Evolutionary conservation across 2,113 vertebrate genomes (phyloP), one percentile per base, ranked within the genome.

Genomic region (Nerophis lumbriciformis): DNA sequence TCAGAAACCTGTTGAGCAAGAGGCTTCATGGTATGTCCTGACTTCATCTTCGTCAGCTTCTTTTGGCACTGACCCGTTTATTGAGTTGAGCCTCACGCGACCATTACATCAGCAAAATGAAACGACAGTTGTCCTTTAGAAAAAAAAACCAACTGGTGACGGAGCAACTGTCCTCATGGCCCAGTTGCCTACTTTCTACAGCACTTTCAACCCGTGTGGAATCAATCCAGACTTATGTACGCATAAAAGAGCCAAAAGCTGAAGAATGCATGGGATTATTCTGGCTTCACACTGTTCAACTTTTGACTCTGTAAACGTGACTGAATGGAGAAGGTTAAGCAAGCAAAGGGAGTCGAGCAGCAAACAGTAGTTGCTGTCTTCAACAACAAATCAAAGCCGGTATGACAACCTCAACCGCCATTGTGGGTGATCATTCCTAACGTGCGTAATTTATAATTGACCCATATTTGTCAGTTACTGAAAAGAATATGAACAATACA

Each of bases 321-420:
- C 53, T 59, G 60, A 73, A 73, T 68, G 28, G 28, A 28, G 8
- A 45, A 74, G 71, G 57, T 79, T 61, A 65, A n/a, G 63, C 64
- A 65, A n/a, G 63, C 65, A 71, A 76, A 82, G 69, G 70, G 37
- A 39, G 15, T 38, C 10, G 8, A 50, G 45, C 28, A 36, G 49
- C 64, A 35, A 11, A 53, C 51, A 35, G 28, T 21, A 53, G 42
- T 28, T 14, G 51, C 19, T 19, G 19, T 19, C 19, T 19, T 19
- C 19, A 53, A 2, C 8, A 10, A 15, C 53, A 9, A 39, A 38
- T 55, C 7, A 38, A 55, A 55, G 53, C 15, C 53, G 39, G 15
- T 15, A 14, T 4, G 38, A 5, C 48, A 19, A 49, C 42, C 42
- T 45, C 42, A 12, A 60, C 52, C 1, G 14, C 66, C 58, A 1